Base-by-base conservation (phyloP, 2,888 invertebrate genomes). In the Lypha dubia region DNA sequence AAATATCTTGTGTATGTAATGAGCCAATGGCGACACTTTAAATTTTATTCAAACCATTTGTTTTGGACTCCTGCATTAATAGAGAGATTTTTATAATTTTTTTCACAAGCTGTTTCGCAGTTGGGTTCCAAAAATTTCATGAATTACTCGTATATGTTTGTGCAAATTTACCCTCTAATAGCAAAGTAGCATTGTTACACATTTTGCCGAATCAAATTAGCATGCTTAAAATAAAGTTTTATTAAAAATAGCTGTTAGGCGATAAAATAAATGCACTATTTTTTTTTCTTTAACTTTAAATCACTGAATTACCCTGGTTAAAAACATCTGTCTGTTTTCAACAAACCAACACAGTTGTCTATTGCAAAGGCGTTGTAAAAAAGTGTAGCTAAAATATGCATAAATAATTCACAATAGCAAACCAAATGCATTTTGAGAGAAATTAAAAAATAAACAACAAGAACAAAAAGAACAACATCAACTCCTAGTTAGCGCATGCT, bases 401-500 rank as follows among this genome's bases (percentile, higher is more conserved):
- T 17, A 46, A 71, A 58, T 56, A 56, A 71, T 79, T 65, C 79
- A 56, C 79, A 73, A 79, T 65, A 73, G 56, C 13, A 5, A 32
- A 49, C 0, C 0, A 44, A 77, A 41, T 9, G 13, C 11, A 20
- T 28, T n/a, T 7, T 11, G 24, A 58, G 17, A 15, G 15, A 70
- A 22, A 65, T 24, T n/a, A n/a, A n/a, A n/a, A n/a, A n/a, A 15
- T 3, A 35, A n/a, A n/a, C n/a, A n/a, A 28, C 28, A 28, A 28
- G 28, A 4, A 5, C 3, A 2, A 46, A 44, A 53, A 28, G 7
- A 7, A 1, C 5, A 38, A 22, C n/a, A n/a, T n/a, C n/a, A n/a
- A n/a, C n/a, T n/a, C n/a, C 17, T n/a, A 32, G n/a, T 15, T 28
- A 11, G 81, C 81, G 81, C 81, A 82, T 82, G 81, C 28, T 63